Evolutionary conservation across 2,888 invertebrate genomes (phyloP), one percentile per base, ranked within the genome.

Genomic region (Nomada hirtipes): DNA sequence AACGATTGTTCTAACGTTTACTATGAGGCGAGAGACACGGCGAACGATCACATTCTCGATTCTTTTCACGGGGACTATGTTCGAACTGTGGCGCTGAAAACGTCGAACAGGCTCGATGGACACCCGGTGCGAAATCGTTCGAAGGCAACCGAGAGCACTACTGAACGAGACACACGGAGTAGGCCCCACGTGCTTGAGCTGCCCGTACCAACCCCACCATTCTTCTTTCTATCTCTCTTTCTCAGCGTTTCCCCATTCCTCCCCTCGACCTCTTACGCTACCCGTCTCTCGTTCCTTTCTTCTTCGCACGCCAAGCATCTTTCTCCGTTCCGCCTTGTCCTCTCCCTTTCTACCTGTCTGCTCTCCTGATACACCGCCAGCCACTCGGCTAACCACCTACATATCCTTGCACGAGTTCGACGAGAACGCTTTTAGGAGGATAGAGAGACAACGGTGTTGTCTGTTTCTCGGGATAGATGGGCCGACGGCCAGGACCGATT

Each of bases 171-270:
- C 85, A 88, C 88, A 84, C 87, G 84, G 84, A 84, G 86, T 79
- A 65, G 83, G 88, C 89, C 87, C 93, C 93, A 92, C 92, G 93
- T 93, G 93, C 91, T 92, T 91, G 86, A 89, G 88, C 89, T 86
- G 88, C 89, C 86, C 88, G 89, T 79, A 84, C 86, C 90, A 85
- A 89, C 89, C 91, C 91, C 90, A 90, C 90, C 90, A 89, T 87
- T 84, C 77, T 77, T 55, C 73, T 73, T 65, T 73, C 83, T 82
- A 73, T 83, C 84, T 83, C 79, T 82, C 76, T 80, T 85, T 83
- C 83, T 82, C 81, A 79, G 65, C 53, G 82, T 87, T 83, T 77
- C 84, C 79, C 81, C 79, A 63, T 83, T 79, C 79, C 74, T 60
- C 82, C 67, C 79, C 64, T 78, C 69, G 59, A 69, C 75, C 60